Evolutionary conservation across 2,113 vertebrate species (phyloP).

Genomic region (Pampusana beccarii): DNA sequence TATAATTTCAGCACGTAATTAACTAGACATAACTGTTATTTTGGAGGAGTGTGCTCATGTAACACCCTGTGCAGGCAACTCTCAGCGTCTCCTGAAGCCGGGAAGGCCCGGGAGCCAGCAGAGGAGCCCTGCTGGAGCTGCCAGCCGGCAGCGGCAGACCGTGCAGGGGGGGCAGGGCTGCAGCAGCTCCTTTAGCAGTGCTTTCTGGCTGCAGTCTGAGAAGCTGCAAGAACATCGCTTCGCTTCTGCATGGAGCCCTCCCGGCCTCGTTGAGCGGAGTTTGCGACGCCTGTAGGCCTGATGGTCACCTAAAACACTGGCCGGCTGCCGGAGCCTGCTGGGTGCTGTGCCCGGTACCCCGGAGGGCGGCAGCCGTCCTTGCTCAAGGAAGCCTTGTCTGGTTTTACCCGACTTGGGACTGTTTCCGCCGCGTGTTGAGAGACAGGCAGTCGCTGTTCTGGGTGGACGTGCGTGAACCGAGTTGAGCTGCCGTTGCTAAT

Average conservation of each 20-base stretch:
- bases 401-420: background rate
- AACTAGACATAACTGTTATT: background rate
- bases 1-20: background rate
- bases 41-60: background rate
- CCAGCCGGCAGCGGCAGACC: background rate
- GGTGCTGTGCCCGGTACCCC: background rate
- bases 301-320: background rate
- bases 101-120: background rate
- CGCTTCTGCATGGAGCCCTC: background rate
- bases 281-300: background rate
- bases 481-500: background rate
- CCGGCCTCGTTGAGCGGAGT: accelerated
- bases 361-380: background rate
- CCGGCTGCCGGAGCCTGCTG: background rate
- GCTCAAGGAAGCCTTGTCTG: background rate
- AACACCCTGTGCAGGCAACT: background rate
- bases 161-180: background rate
- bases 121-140: background rate
- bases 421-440: background rate
- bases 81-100: background rate
- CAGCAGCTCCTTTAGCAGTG: background rate
- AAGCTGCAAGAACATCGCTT: background rate
- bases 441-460: background rate
- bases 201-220: background rate
- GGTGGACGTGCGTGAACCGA: accelerated